phyloP scores from a whole-genome alignment of 2,113 vertebrate species.

The Cynopterus brachyotis region DNA sequence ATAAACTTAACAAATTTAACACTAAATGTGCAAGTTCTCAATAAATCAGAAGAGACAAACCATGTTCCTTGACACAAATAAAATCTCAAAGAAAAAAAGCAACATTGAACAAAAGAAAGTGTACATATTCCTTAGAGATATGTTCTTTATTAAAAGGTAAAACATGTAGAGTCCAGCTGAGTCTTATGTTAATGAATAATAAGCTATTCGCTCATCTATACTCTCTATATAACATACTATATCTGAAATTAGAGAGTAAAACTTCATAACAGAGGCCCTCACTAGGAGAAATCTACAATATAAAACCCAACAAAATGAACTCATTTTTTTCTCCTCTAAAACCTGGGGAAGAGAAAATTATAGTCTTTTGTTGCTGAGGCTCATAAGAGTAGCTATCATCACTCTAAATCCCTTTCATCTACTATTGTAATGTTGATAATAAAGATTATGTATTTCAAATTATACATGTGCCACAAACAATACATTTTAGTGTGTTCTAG shows the following conservation, averaged over 20 bases:
- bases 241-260: not conserved
- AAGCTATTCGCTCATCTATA: not conserved
- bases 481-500: not conserved
- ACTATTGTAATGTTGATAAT: not conserved
- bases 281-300: conserved; percentile 2
- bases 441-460: not conserved
- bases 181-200: not conserved
- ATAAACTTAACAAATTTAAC: not conserved
- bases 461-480: not conserved
- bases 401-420: not conserved
- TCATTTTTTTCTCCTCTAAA: not conserved
- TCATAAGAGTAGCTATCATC: not conserved
- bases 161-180: not conserved
- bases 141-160: not conserved
- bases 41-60: not conserved
- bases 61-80: not conserved
- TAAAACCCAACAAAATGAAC: not conserved
- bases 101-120: not conserved
- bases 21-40: not conserved
- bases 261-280: not conserved
- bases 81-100: not conserved
- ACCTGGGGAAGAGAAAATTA: not conserved
- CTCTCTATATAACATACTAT: not conserved
- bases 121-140: not conserved
- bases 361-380: not conserved